These are phyloP conservation scores for Platysternon megacephalum DNA, from an alignment of 2,113 vertebrate species.

Conservation along the genomic window DNA sequence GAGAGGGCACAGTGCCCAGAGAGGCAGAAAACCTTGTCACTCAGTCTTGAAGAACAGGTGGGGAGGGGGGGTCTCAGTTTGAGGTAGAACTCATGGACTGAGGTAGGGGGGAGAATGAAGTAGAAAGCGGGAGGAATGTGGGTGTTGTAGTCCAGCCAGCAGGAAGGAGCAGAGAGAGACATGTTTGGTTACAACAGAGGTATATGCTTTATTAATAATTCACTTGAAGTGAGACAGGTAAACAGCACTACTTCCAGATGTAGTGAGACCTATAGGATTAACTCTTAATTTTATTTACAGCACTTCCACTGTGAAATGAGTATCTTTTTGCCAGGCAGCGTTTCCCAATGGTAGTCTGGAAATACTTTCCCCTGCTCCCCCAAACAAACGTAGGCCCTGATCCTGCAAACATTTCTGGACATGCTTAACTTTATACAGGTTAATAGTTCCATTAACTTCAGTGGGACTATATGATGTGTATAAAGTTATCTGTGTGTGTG, in stretches of 20 bases:
- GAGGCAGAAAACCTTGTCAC: not conserved
- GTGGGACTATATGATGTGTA: not conserved
- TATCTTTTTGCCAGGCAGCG: not conserved
- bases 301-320: not conserved
- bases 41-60: not conserved
- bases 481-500: too few relatives aligned
- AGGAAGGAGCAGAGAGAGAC: not conserved
- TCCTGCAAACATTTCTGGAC: not conserved
- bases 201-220: not conserved
- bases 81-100: not conserved
- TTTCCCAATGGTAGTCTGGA: not conserved
- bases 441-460: not conserved
- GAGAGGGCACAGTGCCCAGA: not conserved
- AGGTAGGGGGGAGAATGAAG: not conserved
- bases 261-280: not conserved
- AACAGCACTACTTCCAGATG: not conserved
- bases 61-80: not conserved
- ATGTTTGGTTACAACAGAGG: not conserved
- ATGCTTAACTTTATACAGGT: not conserved
- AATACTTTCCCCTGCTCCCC: not conserved
- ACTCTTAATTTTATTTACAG: not conserved
- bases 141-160: not conserved
- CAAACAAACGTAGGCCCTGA: not conserved
- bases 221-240: not conserved
- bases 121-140: not conserved